These are phyloP conservation scores for Leptonema lineaticorne DNA, from an alignment of 1,140 invertebrate genomes.

Conservation along the genomic window DNA sequence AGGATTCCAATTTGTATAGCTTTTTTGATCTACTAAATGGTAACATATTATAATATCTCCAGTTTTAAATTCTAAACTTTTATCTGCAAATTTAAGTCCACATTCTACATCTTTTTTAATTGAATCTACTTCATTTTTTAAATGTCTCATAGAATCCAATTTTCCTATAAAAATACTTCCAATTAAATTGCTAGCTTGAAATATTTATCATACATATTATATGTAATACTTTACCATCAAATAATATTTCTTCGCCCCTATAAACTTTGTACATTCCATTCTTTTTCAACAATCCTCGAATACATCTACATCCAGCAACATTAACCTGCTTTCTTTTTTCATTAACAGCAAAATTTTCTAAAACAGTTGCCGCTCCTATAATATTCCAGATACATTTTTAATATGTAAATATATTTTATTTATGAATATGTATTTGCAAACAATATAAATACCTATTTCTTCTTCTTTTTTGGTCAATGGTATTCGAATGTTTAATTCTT, in stretches of 20 bases:
- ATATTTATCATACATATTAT: not conserved
- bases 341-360: slow-evolving; percentile 81
- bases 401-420: slow-evolving; percentile 8
- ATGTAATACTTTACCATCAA: slow-evolving; percentile 63
- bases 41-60: slow-evolving; percentile 84
- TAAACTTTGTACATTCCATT: slow-evolving; percentile 68
- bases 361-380: slow-evolving; percentile 81
- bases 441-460: slow-evolving; percentile 62
- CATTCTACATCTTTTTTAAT: slow-evolving; percentile 87
- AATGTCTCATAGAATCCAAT: slow-evolving; percentile 79
- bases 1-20: slow-evolving; percentile 79
- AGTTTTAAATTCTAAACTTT: slow-evolving; percentile 62
- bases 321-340: slow-evolving; percentile 80
- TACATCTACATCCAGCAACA: slow-evolving; percentile 86
- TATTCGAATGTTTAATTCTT: slow-evolving; percentile 73
- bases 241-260: slow-evolving; percentile 69
- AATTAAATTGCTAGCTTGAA: not conserved
- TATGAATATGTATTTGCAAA: slow-evolving; percentile 20
- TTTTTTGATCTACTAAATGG: slow-evolving; percentile 61
- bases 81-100: slow-evolving; percentile 75
- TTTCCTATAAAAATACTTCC: slow-evolving; percentile 57
- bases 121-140: slow-evolving; percentile 84
- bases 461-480: slow-evolving; percentile 75
- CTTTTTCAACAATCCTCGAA: slow-evolving; percentile 75
- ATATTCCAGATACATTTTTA: no score